Percentiles rank a stretch among this genome's conserved stretches.
Conservation (phyloP, 2,888 invertebrate species). For the Gasteruption jaculator region DNA sequence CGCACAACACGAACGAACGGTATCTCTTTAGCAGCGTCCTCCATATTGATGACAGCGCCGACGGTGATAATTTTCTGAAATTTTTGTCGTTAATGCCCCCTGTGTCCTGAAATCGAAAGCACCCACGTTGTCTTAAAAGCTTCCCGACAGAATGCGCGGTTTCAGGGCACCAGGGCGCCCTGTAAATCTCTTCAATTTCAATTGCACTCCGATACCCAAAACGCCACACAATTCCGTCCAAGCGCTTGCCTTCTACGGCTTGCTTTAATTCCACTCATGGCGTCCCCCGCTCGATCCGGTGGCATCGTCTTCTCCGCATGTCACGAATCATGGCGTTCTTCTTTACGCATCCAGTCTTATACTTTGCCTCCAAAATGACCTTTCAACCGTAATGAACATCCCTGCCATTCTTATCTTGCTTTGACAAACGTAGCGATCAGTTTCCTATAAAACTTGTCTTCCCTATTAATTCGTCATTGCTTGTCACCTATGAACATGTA, state of each 20-base stretch:
- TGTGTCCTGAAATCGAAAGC: conserved; percentile 55
- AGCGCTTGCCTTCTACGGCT: conserved; percentile 2
- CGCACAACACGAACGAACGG: conserved; percentile 29
- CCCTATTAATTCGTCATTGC: too few species aligned
- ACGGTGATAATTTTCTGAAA: conserved; percentile 65
- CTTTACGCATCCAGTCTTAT: conserved; percentile 1
- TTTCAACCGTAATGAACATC: too few species aligned
- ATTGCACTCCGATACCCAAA: conserved; percentile 3
- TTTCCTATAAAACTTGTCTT: too few species aligned
- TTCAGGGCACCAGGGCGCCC: conserved; percentile 30
- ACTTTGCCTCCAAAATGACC: too few species aligned
- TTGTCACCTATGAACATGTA: too few species aligned
- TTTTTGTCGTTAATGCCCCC: conserved; percentile 66
- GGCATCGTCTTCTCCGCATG: neutral
- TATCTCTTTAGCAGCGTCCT: conserved; percentile 41
- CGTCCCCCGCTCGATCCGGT: conserved; percentile 5
- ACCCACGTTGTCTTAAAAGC: conserved; percentile 45
- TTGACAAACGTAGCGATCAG: too few species aligned
- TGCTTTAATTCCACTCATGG: conserved; percentile 10
- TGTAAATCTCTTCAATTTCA: conserved; percentile 1
- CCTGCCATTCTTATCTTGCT: too few species aligned
- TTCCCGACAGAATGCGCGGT: conserved; percentile 48
- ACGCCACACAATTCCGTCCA: too few species aligned
- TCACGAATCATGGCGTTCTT: conserved; percentile 8
- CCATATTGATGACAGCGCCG: conserved; percentile 67